These are phyloP conservation scores for Tetramorium parvispinum DNA, from an alignment of 1,140 invertebrate genomes.

Conservation along the genomic window DNA sequence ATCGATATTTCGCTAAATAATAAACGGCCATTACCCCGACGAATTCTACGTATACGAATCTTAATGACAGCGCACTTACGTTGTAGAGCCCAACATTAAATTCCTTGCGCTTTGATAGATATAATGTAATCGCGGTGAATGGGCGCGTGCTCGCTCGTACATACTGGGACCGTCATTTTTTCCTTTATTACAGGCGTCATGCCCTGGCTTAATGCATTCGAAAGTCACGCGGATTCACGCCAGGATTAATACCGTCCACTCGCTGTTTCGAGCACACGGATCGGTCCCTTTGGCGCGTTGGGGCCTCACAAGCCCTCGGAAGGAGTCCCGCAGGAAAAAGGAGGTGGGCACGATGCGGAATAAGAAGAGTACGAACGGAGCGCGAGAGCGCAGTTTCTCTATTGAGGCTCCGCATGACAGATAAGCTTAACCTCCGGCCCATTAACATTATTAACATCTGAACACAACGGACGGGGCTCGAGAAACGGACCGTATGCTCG, in stretches of 20 bases:
- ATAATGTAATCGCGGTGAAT: constrained; percentile 53
- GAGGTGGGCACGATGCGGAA: constrained; percentile 64
- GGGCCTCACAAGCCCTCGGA: constrained; percentile 31
- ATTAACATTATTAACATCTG: constrained; percentile 82
- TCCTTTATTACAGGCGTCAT: constrained; percentile 65
- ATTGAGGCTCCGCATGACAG: constrained; percentile 80
- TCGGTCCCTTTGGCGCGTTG: constrained; percentile 57
- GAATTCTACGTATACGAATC: constrained; percentile 56
- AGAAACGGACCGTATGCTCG: constrained; percentile 55
- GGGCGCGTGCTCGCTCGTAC: constrained; percentile 16
- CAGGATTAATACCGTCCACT: constrained; percentile 70
- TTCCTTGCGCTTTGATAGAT: constrained; percentile 55
- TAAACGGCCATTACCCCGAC: constrained; percentile 33
- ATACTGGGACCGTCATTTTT: constrained; percentile 5
- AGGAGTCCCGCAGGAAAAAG: constrained; percentile 60
- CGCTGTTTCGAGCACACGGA: constrained; percentile 62
- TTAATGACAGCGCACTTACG: constrained; percentile 13
- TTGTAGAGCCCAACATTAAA: constrained; percentile 48
- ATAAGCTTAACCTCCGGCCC: constrained; percentile 82
- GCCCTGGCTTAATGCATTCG: constrained; percentile 64
- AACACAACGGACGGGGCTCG: constrained; percentile 68
- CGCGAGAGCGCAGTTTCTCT: constrained; percentile 74
- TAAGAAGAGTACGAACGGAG: constrained; percentile 65
- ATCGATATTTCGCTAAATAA: constrained; percentile 64
- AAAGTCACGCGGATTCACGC: constrained; percentile 53